A percentile compares a stretch with the other conserved stretches of the same genome.
phyloP scores from a whole-genome alignment of 2,113 vertebrate genomes.

The Albula glossodonta region DNA sequence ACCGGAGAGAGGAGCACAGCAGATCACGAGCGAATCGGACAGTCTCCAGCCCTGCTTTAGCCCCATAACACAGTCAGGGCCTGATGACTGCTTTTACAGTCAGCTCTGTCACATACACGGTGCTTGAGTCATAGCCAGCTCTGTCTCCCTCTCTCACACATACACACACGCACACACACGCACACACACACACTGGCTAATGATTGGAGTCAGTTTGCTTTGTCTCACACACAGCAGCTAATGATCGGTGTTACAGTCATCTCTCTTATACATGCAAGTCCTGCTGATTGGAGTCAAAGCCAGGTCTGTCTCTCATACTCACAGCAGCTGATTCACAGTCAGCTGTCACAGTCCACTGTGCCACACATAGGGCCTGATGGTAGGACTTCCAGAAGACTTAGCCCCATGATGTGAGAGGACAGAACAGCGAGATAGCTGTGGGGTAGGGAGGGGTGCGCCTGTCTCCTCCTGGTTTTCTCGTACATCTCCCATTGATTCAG shows the following conservation, averaged over 20 bases:
- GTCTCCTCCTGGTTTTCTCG: constrained; percentile 64
- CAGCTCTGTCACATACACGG: constrained; percentile 65
- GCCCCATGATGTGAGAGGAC: constrained; percentile 53
- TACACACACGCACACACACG: not conserved
- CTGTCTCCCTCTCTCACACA: not conserved
- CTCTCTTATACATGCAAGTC: not conserved
- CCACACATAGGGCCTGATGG: not conserved
- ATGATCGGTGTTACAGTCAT: not conserved
- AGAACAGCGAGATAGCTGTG: constrained; percentile 16
- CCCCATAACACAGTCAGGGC: too few species aligned
- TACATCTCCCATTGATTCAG: constrained; percentile 78
- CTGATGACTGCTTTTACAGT: not conserved
- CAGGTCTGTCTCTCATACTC: too few species aligned
- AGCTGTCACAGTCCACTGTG: not conserved
- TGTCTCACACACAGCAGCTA: not conserved
- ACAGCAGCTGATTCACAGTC: too few species aligned
- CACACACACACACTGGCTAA: not conserved
- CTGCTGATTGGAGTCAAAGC: too few species aligned
- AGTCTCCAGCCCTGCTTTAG: too few species aligned
- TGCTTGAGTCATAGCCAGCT: constrained; percentile 34
- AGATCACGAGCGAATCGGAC: too few species aligned
- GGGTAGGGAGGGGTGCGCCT: constrained; percentile 27
- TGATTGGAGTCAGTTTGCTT: not conserved
- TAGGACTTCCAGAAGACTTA: too few species aligned
- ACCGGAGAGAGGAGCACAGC: too few species aligned